A percentile compares a stretch with the other conserved stretches of the same genome.
Conservation (phyloP, 2,113 vertebrate genomes). For the Anoplopoma fimbria region DNA sequence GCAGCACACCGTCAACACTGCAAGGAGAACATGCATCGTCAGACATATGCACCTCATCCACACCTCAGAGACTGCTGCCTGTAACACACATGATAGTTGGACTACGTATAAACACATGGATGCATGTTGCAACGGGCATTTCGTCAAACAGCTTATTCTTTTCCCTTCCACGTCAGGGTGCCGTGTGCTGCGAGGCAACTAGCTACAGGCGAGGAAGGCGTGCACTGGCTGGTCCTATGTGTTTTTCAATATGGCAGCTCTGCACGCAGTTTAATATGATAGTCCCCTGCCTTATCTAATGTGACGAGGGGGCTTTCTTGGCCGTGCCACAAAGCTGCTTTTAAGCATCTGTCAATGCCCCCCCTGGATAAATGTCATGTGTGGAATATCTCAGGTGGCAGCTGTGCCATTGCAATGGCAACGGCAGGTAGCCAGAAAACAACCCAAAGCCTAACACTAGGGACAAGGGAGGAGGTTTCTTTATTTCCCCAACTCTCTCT, state of each 20-base stretch:
- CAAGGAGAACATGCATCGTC: slow-evolving; percentile 26
- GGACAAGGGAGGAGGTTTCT: slow-evolving; percentile 16
- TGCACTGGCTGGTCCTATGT: slow-evolving; percentile 53
- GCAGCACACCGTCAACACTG: not conserved
- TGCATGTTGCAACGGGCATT: slow-evolving; percentile 49
- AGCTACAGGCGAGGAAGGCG: slow-evolving; percentile 59
- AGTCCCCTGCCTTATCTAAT: slow-evolving; percentile 80
- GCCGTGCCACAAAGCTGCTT: slow-evolving; percentile 82
- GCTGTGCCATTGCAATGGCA: slow-evolving; percentile 72
- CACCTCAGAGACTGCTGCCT: slow-evolving; percentile 22
- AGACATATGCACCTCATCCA: slow-evolving; percentile 9
- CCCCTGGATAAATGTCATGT: slow-evolving; percentile 84
- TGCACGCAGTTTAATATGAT: slow-evolving; percentile 78
- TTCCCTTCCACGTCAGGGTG: slow-evolving; percentile 21
- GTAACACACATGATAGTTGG: slow-evolving; percentile 12
- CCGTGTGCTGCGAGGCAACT: slow-evolving; percentile 27
- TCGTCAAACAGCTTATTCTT: slow-evolving; percentile 61
- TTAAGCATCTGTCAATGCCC: slow-evolving; percentile 84
- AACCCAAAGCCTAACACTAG: slow-evolving; percentile 74
- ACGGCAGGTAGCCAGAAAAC: slow-evolving; percentile 76
- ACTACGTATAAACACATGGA: slow-evolving; percentile 42
- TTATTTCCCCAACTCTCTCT: not conserved
- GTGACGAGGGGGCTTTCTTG: slow-evolving; percentile 81
- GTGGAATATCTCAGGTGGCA: slow-evolving; percentile 85
- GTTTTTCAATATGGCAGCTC: slow-evolving; percentile 69